These are phyloP conservation scores for Chrysolina oricalcia DNA, from an alignment of 2,888 invertebrate genomes.

Conservation along the genomic window DNA sequence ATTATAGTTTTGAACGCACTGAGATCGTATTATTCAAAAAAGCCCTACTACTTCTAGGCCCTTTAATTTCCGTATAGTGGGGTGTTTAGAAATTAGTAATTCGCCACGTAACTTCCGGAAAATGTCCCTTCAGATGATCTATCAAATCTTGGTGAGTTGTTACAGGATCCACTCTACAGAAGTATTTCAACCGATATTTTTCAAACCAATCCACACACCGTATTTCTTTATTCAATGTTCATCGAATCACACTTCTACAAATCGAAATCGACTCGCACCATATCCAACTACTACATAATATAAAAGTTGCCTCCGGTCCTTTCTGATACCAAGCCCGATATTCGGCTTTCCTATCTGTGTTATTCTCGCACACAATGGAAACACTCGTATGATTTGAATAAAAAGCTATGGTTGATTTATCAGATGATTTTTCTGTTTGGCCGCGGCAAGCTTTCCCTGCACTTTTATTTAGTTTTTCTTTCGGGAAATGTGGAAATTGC, in stretches of 20 bases:
- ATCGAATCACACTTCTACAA: conserved; percentile 55
- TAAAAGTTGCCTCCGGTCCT: conserved; percentile 40
- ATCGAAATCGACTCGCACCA: conserved; percentile 59
- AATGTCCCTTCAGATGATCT: no score
- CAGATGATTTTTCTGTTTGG: conserved; percentile 48
- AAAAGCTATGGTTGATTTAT: conserved; percentile 64
- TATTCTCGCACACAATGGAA: conserved; percentile 64
- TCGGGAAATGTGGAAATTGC: conserved; percentile 4
- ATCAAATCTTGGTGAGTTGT: no score
- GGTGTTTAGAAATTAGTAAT: no score
- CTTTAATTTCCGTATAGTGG: no score
- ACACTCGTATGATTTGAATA: conserved; percentile 64
- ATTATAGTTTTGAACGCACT: no score
- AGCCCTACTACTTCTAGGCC: no score
- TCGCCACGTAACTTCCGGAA: no score
- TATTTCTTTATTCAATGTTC: conserved; percentile 53
- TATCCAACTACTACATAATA: conserved; percentile 59
- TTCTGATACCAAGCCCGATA: conserved; percentile 60
- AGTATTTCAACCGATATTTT: no score
- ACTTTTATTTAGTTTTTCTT: background rate
- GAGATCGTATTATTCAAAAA: no score
- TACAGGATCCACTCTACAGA: no score
- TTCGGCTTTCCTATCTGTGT: conserved; percentile 62
- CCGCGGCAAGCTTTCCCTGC: background rate
- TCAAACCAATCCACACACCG: background rate